Conservation (phyloP, 2,113 vertebrate genomes). For the Hucho hucho region DNA sequence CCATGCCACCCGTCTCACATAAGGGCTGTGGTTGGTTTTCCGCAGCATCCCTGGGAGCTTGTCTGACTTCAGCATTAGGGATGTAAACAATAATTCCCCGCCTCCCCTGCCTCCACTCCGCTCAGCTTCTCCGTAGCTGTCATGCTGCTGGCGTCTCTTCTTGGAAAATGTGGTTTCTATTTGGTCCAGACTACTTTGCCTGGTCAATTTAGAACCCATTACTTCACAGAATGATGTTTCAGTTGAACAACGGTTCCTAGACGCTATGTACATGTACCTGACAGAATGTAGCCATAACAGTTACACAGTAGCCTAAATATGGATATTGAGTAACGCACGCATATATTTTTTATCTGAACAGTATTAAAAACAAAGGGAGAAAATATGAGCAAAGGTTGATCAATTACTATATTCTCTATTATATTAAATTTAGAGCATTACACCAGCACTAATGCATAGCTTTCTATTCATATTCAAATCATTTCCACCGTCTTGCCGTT, state of each 20-base stretch:
- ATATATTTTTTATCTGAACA: not conserved
- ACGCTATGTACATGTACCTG: not conserved
- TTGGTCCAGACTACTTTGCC: slow-evolving; percentile 77
- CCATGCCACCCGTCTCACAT: slow-evolving; percentile 75
- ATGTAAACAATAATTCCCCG: slow-evolving; percentile 69
- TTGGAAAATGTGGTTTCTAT: slow-evolving; percentile 61
- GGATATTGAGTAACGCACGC: not conserved
- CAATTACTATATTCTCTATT: not conserved
- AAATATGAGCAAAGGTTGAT: not conserved
- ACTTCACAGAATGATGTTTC: slow-evolving; percentile 47
- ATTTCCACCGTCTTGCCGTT: slow-evolving; percentile 5
- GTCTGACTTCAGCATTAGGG: slow-evolving; percentile 73
- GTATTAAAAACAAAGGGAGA: not conserved
- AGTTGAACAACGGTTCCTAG: not conserved
- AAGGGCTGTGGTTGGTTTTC: slow-evolving; percentile 78
- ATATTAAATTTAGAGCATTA: not conserved
- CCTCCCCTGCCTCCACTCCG: slow-evolving; percentile 48
- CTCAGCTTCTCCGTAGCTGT: slow-evolving; percentile 45
- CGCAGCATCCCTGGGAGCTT: slow-evolving; percentile 76
- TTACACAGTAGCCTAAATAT: not conserved
- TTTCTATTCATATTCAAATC: not conserved
- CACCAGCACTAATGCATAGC: not conserved
- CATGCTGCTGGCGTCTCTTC: slow-evolving; percentile 48
- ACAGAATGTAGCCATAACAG: not conserved
- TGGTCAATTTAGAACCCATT: slow-evolving; percentile 84